Percentiles rank a stretch among this genome's conserved stretches.
Conservation (phyloP, 2,888 invertebrate genomes). For the Drosophila anomelani region DNA sequence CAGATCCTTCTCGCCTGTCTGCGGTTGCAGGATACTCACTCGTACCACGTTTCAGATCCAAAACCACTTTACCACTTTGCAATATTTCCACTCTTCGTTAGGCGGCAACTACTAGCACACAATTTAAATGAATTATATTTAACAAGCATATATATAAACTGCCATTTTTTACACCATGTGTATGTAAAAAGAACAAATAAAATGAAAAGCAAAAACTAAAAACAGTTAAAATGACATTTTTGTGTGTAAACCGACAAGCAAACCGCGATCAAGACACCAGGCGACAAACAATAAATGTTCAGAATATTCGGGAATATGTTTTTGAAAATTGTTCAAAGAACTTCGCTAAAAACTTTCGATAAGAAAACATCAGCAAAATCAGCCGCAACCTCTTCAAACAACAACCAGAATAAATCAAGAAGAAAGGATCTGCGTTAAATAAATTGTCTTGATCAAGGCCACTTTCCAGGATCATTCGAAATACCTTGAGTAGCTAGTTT, state of each 20-base stretch:
- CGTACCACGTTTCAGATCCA: conserved; percentile 32
- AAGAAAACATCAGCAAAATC: neutral
- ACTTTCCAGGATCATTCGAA: conserved; percentile 10
- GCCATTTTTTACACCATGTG: conserved; percentile 83
- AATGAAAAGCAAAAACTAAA: conserved; percentile 42
- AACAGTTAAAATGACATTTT: conserved; percentile 57
- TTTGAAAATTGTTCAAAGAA: conserved; percentile 18
- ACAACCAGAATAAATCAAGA: neutral
- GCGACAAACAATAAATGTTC: conserved; percentile 53
- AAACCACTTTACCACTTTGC: conserved; percentile 33
- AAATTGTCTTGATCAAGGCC: conserved; percentile 14
- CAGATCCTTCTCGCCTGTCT: conserved; percentile 14
- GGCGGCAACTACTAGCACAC: conserved; percentile 74
- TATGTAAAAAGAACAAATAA: conserved; percentile 64
- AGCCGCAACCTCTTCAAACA: neutral
- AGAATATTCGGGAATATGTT: conserved; percentile 29
- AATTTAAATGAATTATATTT: conserved; percentile 60
- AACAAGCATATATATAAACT: conserved; percentile 73
- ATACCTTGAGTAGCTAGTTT: conserved; percentile 8
- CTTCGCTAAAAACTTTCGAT: conserved; percentile 6
- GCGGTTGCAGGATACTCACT: conserved; percentile 33
- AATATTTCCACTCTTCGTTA: conserved; percentile 51
- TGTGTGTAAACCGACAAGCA: conserved; percentile 58
- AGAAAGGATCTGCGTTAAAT: neutral
- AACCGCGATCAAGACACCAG: conserved; percentile 27